Evolutionary conservation across 2,113 vertebrate genomes (phyloP).

Genomic region (Hymenochirus boettgeri): DNA sequence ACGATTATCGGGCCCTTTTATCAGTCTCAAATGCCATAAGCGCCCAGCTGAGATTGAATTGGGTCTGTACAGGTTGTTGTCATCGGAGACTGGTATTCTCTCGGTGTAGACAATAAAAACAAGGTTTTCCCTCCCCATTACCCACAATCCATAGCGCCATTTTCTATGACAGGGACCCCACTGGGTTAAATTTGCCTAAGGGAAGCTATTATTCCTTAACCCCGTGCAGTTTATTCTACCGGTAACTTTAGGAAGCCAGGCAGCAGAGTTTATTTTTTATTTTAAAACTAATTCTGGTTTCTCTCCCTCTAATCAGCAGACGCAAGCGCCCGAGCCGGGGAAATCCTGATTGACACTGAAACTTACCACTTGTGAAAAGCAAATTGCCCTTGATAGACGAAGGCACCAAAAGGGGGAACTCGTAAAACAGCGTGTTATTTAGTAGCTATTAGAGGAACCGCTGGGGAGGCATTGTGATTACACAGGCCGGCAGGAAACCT

Average conservation of each 20-base stretch:
- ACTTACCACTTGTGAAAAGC: constrained; percentile 73
- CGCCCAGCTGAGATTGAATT: constrained; percentile 89
- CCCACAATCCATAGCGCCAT: too few species aligned
- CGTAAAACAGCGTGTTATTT: constrained; percentile 69
- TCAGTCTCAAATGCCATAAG: constrained; percentile 95
- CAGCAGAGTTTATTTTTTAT: constrained; percentile 98
- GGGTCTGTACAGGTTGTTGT: constrained; percentile 49
- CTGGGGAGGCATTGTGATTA: constrained; percentile 69
- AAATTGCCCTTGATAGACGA: constrained; percentile 67
- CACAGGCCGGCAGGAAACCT: constrained; percentile 73
- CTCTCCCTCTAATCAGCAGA: constrained; percentile 95
- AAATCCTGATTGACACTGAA: constrained; percentile 88
- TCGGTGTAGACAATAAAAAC: too few species aligned
- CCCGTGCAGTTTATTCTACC: constrained; percentile 60
- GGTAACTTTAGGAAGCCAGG: constrained; percentile 92
- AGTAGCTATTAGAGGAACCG: constrained; percentile 66
- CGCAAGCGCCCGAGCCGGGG: constrained; percentile 87
- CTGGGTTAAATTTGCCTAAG: too few species aligned
- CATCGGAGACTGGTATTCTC: too few species aligned
- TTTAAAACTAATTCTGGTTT: constrained; percentile 98
- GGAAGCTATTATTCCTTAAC: background rate
- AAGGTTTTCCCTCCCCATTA: too few species aligned
- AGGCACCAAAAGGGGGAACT: constrained; percentile 63
- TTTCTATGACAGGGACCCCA: too few species aligned
- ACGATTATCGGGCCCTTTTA: constrained; percentile 82